A percentile compares a stretch with the other conserved stretches of the same genome.
These are phyloP conservation scores for Nycticryphes semicollaris DNA, from an alignment of 2,113 vertebrate genomes.

Conservation along the genomic window DNA sequence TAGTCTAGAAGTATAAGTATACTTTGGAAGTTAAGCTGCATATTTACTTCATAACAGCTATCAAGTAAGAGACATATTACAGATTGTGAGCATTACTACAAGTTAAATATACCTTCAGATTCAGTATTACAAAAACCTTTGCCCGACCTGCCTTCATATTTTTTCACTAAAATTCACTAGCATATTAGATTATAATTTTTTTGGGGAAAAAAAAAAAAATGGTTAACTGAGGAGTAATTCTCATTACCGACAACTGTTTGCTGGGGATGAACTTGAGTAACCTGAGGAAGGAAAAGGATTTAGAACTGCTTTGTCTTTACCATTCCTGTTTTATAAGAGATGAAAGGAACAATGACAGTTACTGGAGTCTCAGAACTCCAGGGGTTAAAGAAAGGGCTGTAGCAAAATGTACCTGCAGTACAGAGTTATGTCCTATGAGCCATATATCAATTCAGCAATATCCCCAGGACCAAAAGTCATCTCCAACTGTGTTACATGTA, in stretches of 20 bases:
- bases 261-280: not conserved
- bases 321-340: not conserved
- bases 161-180: not conserved
- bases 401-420: not conserved
- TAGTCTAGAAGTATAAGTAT: not conserved
- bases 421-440: not conserved
- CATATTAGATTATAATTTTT: not conserved
- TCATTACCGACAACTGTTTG: not conserved
- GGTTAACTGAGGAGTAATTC: not conserved
- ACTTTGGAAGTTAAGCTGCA: not conserved
- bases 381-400: not conserved
- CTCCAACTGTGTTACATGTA: accelerated
- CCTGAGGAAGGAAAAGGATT: not conserved
- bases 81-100: not conserved
- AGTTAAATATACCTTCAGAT: not conserved
- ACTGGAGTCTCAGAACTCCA: not conserved
- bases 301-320: not conserved
- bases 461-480: not conserved
- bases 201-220: too few species aligned
- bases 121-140: not conserved
- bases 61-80: not conserved
- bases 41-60: not conserved
- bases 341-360: not conserved
- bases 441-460: not conserved
- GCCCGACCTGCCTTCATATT: not conserved